Base-by-base conservation (phyloP, 1,140 invertebrate genomes). In the Phymastichus coffea region DNA sequence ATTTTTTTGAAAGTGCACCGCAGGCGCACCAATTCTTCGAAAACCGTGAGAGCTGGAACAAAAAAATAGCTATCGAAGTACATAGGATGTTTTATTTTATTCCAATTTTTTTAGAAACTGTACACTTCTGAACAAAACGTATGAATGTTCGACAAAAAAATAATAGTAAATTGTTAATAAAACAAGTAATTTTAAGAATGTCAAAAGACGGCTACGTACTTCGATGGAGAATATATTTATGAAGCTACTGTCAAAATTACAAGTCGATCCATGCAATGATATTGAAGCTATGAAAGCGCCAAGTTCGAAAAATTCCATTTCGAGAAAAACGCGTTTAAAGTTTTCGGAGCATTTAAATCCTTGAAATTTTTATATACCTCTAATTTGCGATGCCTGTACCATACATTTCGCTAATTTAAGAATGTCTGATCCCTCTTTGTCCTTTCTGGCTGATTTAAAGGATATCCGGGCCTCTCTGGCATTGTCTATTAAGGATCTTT, bases 251-350 rank as follows among this genome's bases (percentile, higher is more conserved):
- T 41, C 2, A 41, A 41, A 9, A n/a, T 41, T 41, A 19, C 38
- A 41, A 15, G 17, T 17, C 15, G 17, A 41, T 12, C 12, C 12
- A 51, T 28, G 20, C 12, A 51, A 9, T 23, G 25, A 8, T 53
- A 33, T 37, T 37, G 4, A 17, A 53, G 49, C 33, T 4, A 37
- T 37, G 35, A n/a, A 35, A 22, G 15, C 15, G 19, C 15, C 49
- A 25, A 38, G 17, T 17, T 35, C 20, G 49, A 33, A 37, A 53
- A 53, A 22, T 10, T 17, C n/a, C 19, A 22, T 63, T 55, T 63
- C 20, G 49, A 63, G 49, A 63, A 63, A 63, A 63, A 63, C 61
- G 61, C 49, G 49, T 59, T 63, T 55, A 58, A 64, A 64, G 57
- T 60, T 64, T 60, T 60, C 12, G 14, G 19, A n/a, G 20, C 22